A percentile compares a stretch with the other conserved stretches of the same genome.
phyloP scores from a whole-genome alignment of 2,888 invertebrate species.

The Andrena fulva region DNA sequence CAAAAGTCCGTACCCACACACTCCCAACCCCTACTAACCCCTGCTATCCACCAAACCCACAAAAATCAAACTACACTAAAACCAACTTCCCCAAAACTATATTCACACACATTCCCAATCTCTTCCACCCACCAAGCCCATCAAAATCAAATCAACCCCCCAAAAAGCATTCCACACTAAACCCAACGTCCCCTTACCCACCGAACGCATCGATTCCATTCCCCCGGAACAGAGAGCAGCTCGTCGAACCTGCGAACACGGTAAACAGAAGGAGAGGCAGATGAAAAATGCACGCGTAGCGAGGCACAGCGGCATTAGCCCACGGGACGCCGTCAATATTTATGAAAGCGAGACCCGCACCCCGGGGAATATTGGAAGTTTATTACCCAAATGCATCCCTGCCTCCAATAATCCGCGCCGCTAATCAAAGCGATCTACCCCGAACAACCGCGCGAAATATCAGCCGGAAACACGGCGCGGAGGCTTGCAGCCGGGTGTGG shows the following conservation, averaged over 20 bases:
- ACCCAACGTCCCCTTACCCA: background rate
- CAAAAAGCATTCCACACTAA: background rate
- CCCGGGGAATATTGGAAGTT: constrained; percentile 36
- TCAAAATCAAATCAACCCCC: too few relatives aligned
- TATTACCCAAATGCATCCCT: constrained; percentile 44
- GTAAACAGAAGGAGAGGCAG: background rate
- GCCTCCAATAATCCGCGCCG: constrained; percentile 46
- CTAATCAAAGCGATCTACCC: constrained; percentile 44
- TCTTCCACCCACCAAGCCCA: too few relatives aligned
- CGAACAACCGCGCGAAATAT: constrained; percentile 33
- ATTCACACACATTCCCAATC: too few relatives aligned
- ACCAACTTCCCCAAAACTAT: too few relatives aligned
- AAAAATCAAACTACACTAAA: too few relatives aligned
- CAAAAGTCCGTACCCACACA: too few relatives aligned
- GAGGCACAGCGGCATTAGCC: constrained; percentile 8
- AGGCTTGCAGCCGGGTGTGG: background rate
- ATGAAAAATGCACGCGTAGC: constrained; percentile 1
- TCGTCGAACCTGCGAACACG: background rate
- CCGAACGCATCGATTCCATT: background rate
- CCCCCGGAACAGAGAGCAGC: background rate
- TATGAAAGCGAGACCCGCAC: constrained; percentile 9
- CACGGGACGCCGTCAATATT: constrained; percentile 15
- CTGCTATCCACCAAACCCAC: too few relatives aligned
- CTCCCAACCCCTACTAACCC: too few relatives aligned
- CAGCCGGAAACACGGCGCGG: constrained; percentile 13